Base-by-base conservation (phyloP, 2,888 invertebrate genomes). In the Lasioglossum marginatum region DNA sequence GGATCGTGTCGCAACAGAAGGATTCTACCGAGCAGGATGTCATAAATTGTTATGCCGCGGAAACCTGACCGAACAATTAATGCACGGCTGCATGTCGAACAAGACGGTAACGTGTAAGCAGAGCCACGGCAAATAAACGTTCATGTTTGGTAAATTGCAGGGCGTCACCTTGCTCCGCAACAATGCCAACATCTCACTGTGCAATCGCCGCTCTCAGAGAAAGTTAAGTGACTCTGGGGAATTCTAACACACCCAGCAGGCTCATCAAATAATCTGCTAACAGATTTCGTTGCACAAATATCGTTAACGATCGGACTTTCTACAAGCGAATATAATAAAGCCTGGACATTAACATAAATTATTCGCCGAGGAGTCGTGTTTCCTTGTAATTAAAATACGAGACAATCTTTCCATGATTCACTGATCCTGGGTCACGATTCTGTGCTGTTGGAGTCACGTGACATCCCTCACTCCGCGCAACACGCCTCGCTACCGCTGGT, bases 111-210 rank as follows among this genome's bases (percentile, higher is more conserved):
- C 68, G 37, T 10, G 68, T 37, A 37, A 37, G 23, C 68, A 37
- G 37, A 68, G 37, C 34, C 37, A 34, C 37, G 68, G 37, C 68
- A 12, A 68, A 37, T 68, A 68, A 68, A 68, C 37, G 68, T 37
- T 68, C 68, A 23, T 68, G 68, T 68, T 68, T 68, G 68, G 68
- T 68, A 68, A 68, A 68, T 68, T 37, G 68, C 68, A 40, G 68
- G 68, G 68, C 68, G 68, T 68, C 68, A 68, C 68, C 68, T 68
- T 68, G 68, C 68, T 37, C 37, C 68, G 68, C 37, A 68, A 68
- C 68, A 68, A 68, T 68, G 68, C 68, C 68, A 68, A 68, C 68
- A 68, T 68, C 68, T 68, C 68, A 23, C 37, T 37, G 10, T 68
- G 68, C 68, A 68, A 68, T 68, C 37, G 37, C 68, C 37, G 37